A percentile compares a stretch with the other conserved stretches of the same genome.
phyloP scores from a whole-genome alignment of 2,888 invertebrate genomes.

The Dendrolimus pini region DNA sequence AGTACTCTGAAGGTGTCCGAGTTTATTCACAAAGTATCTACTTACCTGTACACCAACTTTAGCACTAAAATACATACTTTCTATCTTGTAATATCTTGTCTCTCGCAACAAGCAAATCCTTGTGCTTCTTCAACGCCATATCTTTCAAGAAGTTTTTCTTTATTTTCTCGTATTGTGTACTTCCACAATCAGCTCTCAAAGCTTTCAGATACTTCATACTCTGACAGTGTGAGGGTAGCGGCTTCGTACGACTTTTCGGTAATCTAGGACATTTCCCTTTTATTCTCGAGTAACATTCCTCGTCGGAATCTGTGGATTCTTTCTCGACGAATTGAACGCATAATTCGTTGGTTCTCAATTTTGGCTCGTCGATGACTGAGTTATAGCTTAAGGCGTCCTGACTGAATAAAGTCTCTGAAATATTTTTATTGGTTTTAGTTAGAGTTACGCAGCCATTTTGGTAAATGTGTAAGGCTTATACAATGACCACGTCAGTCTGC shows the following conservation, averaged over 20 bases:
- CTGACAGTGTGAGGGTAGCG: constrained; percentile 54
- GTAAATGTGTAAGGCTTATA: too few species aligned
- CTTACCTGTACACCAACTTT: too few species aligned
- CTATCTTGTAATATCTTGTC: constrained; percentile 77
- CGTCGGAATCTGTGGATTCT: constrained; percentile 36
- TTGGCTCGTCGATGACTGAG: constrained; percentile 47
- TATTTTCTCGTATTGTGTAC: constrained; percentile 42
- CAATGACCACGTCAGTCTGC: too few species aligned
- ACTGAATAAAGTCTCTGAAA: constrained; percentile 20
- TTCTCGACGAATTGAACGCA: constrained; percentile 50
- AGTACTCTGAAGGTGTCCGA: too few species aligned
- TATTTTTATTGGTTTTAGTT: neutral
- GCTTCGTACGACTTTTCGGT: constrained; percentile 50
- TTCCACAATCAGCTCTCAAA: constrained; percentile 23
- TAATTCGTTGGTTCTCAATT: constrained; percentile 31
- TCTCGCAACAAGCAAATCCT: constrained; percentile 68
- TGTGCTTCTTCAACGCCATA: constrained; percentile 72
- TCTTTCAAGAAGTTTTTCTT: constrained; percentile 60
- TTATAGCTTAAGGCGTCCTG: constrained; percentile 47
- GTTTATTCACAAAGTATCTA: too few species aligned
- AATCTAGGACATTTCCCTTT: constrained; percentile 58
- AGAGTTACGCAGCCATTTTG: too few species aligned
- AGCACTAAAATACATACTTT: constrained; percentile 57
- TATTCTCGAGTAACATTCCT: constrained; percentile 34
- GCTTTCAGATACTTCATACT: constrained; percentile 58